Percentiles rank a stretch among this genome's conserved stretches.
phyloP scores from a whole-genome alignment of 2,113 vertebrate species.

The Poeciliopsis occidentalis region DNA sequence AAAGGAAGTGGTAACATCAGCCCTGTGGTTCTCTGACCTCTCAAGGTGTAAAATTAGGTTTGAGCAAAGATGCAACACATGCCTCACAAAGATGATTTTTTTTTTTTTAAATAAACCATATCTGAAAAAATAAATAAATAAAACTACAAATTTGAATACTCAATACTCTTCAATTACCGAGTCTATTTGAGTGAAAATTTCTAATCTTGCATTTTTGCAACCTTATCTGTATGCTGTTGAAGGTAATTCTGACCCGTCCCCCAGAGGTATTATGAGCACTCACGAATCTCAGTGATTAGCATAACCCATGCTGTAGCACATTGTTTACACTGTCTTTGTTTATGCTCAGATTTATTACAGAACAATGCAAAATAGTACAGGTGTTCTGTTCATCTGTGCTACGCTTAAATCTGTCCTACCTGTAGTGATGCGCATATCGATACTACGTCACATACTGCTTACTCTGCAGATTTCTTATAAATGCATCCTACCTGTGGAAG shows the following conservation, averaged over 20 bases:
- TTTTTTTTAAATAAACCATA: too few species aligned
- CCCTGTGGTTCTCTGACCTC: conserved; percentile 12
- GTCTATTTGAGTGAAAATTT: not conserved
- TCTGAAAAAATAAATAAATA: too few species aligned
- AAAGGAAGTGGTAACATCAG: conserved; percentile 29
- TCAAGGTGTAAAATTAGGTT: not conserved
- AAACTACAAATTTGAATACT: too few species aligned
- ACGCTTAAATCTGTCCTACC: too few species aligned
- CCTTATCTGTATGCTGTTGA: not conserved
- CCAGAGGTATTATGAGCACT: not conserved
- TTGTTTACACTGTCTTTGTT: not conserved
- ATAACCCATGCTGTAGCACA: not conserved
- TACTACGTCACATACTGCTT: too few species aligned
- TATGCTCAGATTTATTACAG: not conserved
- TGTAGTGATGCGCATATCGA: too few species aligned
- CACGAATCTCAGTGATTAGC: not conserved
- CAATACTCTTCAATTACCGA: too few species aligned
- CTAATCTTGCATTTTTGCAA: not conserved
- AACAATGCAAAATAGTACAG: not conserved
- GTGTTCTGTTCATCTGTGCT: too few species aligned
- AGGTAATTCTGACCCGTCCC: not conserved
- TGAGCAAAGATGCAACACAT: not conserved
- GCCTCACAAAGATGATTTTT: too few species aligned
- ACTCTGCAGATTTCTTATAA: too few species aligned
- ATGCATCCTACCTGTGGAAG: too few species aligned